Base-by-base conservation (phyloP, 2,888 invertebrate genomes). In the Aleiodes testaceus region DNA sequence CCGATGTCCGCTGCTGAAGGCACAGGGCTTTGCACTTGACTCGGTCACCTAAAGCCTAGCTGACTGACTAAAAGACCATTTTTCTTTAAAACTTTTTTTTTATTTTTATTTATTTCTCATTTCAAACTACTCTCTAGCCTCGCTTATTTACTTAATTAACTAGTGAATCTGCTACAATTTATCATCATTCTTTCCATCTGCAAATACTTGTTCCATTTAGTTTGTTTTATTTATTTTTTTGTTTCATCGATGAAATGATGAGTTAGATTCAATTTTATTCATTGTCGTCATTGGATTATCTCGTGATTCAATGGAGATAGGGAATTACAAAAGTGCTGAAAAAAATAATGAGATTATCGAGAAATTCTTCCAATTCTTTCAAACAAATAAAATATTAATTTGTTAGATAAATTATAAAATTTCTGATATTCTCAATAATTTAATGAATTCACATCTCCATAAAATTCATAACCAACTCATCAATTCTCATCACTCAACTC, bases 1-100 rank as follows among this genome's bases (percentile, higher is more conserved):
- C 87, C 87, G 86, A 87, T 87, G 84, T 87, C 87, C 85, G 86
- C 84, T 85, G 86, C 85, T 86, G 84, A 87, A 87, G 87, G 87
- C 87, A 87, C 87, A 87, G 81, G 86, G 86, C 86, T 87, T 87
- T 87, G 87, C 87, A 87, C 87, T 87, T 86, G 87, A 86, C 87
- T 85, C 87, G 86, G 85, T 87, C 86, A 87, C 86, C 86, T 87
- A 63, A 63, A 86, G 79, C 81, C 85, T 84, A 64, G 81, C 84
- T 85, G 80, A 80, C 79, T 79, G 78, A 77, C 81, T 83, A 82
- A 79, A 77, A 80, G 77, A 75, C 53, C 53, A 16, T 49, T 59
- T 66, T 49, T 70, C 44, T 68, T 52, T 50, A 44, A 44, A 59
- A n/a, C 49, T 70, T 68, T 69, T 55, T 45, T 67, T 36, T 36